Evolutionary conservation across 2,888 invertebrate species (phyloP).

Genomic region (Galerucella pusilla): DNA sequence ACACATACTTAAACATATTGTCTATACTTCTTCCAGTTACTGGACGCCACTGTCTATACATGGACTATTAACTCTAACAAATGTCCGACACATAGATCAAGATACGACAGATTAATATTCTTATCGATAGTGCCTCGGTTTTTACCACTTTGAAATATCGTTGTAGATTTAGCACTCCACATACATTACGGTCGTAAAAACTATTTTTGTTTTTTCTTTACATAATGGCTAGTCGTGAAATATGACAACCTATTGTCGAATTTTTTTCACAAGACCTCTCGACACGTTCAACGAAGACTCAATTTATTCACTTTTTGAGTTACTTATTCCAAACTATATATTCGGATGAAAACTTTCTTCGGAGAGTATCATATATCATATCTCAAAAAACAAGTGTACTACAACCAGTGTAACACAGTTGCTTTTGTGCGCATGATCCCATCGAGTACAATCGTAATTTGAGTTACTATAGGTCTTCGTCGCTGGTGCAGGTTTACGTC

Average conservation of each 20-base stretch:
- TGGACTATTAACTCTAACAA: slow-evolving; percentile 15
- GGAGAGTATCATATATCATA: too few relatives aligned
- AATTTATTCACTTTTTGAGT: too few relatives aligned
- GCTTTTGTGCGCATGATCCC: too few relatives aligned
- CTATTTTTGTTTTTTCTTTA: slow-evolving; percentile 23
- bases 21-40: background rate
- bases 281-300: too few relatives aligned
- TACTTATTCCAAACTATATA: too few relatives aligned
- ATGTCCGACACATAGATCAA: slow-evolving; percentile 33
- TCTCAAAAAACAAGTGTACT: too few relatives aligned
- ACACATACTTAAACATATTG: background rate
- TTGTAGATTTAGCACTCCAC: slow-evolving; percentile 52
- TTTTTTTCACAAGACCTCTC: background rate
- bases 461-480: too few relatives aligned
- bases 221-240: slow-evolving; percentile 24
- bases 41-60: slow-evolving; percentile 14
- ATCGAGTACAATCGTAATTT: too few relatives aligned
- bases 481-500: too few relatives aligned
- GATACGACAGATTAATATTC: slow-evolving; percentile 49
- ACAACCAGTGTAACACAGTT: too few relatives aligned
- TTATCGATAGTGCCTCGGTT: slow-evolving; percentile 44
- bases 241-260: slow-evolving; percentile 20
- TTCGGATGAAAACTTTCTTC: too few relatives aligned
- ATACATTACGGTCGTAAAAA: slow-evolving; percentile 47
- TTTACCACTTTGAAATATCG: slow-evolving; percentile 52